Evolutionary conservation across 2,797 vertebrate genomes (phyloP).

Genomic region (Microtus agrestis): DNA sequence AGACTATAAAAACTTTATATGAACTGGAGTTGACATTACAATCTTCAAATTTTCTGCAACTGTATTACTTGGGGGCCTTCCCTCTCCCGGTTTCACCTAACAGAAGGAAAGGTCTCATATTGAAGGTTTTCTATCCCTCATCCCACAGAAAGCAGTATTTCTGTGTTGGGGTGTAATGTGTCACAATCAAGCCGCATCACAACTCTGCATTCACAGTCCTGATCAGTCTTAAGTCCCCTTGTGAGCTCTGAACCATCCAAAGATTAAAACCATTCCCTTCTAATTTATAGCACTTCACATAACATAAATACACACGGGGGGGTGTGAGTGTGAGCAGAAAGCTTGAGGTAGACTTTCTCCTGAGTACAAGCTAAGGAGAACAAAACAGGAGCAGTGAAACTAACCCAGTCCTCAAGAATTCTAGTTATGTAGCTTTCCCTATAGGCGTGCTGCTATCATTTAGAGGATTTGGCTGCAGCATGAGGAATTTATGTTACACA

Average conservation of each 20-base stretch:
- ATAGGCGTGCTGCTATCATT: constrained; percentile 25
- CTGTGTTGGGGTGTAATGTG: accelerated
- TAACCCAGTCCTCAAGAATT: constrained; percentile 64
- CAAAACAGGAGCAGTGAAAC: constrained; percentile 45
- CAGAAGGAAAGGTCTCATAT: not conserved
- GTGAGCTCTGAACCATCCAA: constrained; percentile 14
- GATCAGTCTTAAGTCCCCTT: not conserved
- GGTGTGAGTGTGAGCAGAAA: not conserved
- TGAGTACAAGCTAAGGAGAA: constrained; percentile 48
- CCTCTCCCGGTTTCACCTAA: not conserved
- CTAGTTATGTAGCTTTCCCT: constrained; percentile 24
- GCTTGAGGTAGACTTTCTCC: constrained; percentile 54
- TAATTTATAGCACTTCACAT: not conserved
- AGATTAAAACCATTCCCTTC: constrained; percentile 35
- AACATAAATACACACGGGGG: not conserved
- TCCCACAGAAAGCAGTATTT: not conserved
- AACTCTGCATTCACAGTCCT: not conserved
- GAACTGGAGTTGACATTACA: not conserved
- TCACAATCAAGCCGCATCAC: not conserved
- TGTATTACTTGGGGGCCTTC: not conserved
- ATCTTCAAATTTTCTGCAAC: constrained; percentile 30
- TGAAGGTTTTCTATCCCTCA: not conserved
- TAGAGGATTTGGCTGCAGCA: constrained; percentile 30
- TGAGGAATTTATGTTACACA: constrained; percentile 71
- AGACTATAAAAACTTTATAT: not conserved